Conservation (phyloP, 2,113 vertebrate species). For the Melanotaenia duboulayi region DNA sequence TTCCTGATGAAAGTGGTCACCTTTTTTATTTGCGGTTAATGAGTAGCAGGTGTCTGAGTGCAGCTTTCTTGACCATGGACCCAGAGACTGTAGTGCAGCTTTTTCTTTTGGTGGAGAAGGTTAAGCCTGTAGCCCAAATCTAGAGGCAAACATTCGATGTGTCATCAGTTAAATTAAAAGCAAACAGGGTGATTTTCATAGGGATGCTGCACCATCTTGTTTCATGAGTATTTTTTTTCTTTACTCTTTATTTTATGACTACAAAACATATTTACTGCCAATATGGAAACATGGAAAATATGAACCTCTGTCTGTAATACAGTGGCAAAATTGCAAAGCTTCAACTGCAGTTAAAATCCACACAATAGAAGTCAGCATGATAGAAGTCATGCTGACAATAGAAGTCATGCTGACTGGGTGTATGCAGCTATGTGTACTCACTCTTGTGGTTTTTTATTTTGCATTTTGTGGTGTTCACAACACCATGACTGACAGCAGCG, state of each 20-base stretch:
- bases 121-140: conserved; percentile 17
- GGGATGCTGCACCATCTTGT: neutral
- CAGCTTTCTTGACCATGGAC: conserved; percentile 42
- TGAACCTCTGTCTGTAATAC: neutral
- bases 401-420: neutral
- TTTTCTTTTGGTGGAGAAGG: conserved; percentile 20
- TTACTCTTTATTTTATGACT: neutral
- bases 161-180: no score
- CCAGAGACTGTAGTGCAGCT: conserved; percentile 29
- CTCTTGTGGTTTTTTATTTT: conserved; percentile 12
- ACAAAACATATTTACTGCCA: neutral
- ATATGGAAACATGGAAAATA: neutral
- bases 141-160: neutral
- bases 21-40: conserved; percentile 67
- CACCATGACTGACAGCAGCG: conserved; percentile 7
- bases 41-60: conserved; percentile 71
- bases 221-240: neutral
- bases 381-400: neutral
- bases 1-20: conserved; percentile 75
- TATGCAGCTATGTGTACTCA: conserved; percentile 9
- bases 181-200: no score
- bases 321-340: conserved; percentile 2
- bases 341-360: conserved; percentile 6
- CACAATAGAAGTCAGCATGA: neutral
- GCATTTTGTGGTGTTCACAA: conserved; percentile 14